Base-by-base conservation (phyloP, 1,140 invertebrate genomes). In the Cydia splendana region DNA sequence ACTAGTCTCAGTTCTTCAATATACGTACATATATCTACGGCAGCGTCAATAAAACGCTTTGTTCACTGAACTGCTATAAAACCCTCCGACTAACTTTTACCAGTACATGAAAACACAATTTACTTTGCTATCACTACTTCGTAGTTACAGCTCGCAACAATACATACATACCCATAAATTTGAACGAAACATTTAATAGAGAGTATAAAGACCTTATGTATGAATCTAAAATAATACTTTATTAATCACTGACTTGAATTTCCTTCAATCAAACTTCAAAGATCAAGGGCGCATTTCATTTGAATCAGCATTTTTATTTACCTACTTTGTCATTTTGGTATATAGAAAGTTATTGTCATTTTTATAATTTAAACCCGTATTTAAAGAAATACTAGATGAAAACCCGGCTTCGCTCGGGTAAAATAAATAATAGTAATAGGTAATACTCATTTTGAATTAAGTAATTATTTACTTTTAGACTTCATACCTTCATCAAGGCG, bases 11-110 rank as follows among this genome's bases (percentile, higher is more conserved):
- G 65, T 67, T 65, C 69, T 57, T 77, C 67, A 76, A 77, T 74
- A 78, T n/a, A n/a, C n/a, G n/a, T n/a, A n/a, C n/a, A n/a, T n/a
- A n/a, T n/a, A n/a, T n/a, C n/a, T n/a, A n/a, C 51, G 57, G 75
- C 75, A 78, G 78, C 34, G 51, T 65, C 69, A 76, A 83, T 83
- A 83, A 82, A 81, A 78, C 78, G 67, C 78, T 77, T 42, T 45
- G 78, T 57, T 51, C 75, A 73, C 34, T 74, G 57, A 79, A 81
- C 75, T 79, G 74, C 65, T 74, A 57, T 79, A 78, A 79, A 79
- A 74, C 69, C 75, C 75, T 45, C 71, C 74, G 75, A 74, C 77
- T 78, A 65, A 78, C 69, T 76, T 73, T 28, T 62, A 30, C 30
- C 30, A 45, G 15, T 10, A 45, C 67, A 71, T 18, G 67, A 71